These are phyloP conservation scores for Platysternon megacephalum DNA, from an alignment of 2,113 vertebrate species.

Conservation along the genomic window DNA sequence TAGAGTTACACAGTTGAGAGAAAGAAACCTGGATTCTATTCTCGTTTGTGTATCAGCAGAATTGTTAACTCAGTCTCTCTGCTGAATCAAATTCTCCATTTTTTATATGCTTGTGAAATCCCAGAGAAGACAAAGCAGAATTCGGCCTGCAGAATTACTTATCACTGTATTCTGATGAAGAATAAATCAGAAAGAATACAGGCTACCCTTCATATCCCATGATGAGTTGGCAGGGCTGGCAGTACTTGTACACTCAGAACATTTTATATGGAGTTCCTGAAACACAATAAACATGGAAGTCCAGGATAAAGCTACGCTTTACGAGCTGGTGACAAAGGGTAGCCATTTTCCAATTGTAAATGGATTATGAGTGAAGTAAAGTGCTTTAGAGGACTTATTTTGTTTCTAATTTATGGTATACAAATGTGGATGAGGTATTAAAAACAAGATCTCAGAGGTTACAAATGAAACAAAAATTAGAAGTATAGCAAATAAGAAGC, in stretches of 20 bases:
- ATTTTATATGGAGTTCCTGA: slow-evolving; percentile 6
- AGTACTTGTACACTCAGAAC: slow-evolving; percentile 26
- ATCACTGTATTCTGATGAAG: neutral
- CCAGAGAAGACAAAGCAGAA: neutral
- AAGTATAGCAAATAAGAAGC: slow-evolving; percentile 51
- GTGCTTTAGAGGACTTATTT: slow-evolving; percentile 8
- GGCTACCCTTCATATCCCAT: slow-evolving; percentile 6
- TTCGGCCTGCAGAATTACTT: slow-evolving; percentile 9
- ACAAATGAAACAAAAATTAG: slow-evolving; percentile 23
- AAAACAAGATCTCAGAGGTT: slow-evolving; percentile 6
- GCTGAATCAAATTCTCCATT: neutral
- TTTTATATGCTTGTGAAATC: neutral
- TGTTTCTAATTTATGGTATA: slow-evolving; percentile 22
- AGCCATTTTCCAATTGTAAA: slow-evolving; percentile 49
- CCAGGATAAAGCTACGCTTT: neutral
- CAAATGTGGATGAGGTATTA: slow-evolving; percentile 35
- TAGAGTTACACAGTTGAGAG: neutral
- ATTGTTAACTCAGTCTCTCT: neutral
- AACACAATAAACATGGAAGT: neutral
- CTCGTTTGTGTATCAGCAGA: neutral
- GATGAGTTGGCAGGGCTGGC: neutral
- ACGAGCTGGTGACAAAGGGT: neutral
- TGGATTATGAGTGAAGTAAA: slow-evolving; percentile 1
- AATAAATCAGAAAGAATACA: neutral
- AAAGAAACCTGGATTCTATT: slow-evolving; percentile 14